phyloP scores from a whole-genome alignment of 1,140 invertebrate species.

The Orchesella cincta region DNA sequence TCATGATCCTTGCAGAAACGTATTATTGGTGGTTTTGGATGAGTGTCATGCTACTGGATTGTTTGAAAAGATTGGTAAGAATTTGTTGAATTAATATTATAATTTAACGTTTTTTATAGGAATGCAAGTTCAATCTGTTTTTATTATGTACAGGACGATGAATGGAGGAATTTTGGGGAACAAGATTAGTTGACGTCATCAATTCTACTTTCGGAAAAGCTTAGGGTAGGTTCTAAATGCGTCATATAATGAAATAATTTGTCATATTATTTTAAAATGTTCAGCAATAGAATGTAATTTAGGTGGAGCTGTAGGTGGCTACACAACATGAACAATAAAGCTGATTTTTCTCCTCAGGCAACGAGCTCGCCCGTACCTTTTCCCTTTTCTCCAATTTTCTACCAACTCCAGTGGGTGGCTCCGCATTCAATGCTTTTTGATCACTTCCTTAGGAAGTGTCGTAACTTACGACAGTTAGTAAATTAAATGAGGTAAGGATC shows the following conservation, averaged over 20 bases:
- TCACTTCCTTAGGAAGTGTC: no score
- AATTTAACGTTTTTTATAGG: no score
- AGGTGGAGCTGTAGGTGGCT: conserved; percentile 76
- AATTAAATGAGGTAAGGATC: no score
- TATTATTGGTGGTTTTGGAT: conserved; percentile 83
- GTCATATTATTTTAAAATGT: no score
- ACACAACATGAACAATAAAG: conserved; percentile 77
- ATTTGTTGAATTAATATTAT: no score
- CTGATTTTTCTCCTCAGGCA: conserved; percentile 80
- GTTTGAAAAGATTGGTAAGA: conserved; percentile 80
- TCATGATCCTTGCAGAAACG: conserved; percentile 75
- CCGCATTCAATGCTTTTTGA: conserved; percentile 77
- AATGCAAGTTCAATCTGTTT: no score
- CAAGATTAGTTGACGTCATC: conserved; percentile 76
- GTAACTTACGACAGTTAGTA: no score
- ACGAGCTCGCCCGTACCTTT: conserved; percentile 84
- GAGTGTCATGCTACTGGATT: conserved; percentile 93
- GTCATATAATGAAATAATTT: no score
- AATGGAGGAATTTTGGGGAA: conserved; percentile 77
- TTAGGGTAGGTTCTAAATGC: conserved; percentile 72
- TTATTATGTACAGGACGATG: conserved; percentile 77
- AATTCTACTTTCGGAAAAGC: conserved; percentile 93
- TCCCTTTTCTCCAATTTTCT: conserved; percentile 90
- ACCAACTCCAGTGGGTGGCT: conserved; percentile 81
- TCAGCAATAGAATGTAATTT: conserved; percentile 1